Evolutionary conservation across 2,888 invertebrate species (phyloP).

Genomic region (Drosophila subquinaria): DNA sequence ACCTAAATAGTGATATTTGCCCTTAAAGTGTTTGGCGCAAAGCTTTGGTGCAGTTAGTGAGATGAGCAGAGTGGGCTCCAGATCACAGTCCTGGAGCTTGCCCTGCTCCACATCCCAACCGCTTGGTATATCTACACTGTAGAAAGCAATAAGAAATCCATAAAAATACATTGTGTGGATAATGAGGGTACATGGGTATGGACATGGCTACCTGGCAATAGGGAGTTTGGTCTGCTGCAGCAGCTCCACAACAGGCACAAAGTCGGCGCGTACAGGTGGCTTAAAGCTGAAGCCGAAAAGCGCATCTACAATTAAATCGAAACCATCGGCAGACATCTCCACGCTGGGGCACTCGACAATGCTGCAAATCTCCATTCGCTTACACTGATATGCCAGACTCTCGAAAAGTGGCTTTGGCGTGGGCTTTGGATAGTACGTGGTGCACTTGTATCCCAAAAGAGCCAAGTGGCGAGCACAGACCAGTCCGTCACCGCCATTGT

Average conservation of each 20-base stretch:
- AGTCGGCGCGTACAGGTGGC: slow-evolving; percentile 94
- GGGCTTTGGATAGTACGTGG: slow-evolving; percentile 94
- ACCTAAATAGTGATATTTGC: slow-evolving; percentile 94
- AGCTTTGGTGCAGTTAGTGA: slow-evolving; percentile 98
- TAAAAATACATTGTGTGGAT: neutral
- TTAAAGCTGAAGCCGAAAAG: slow-evolving; percentile 99
- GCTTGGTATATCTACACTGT: slow-evolving; percentile 97
- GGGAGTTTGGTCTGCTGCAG: slow-evolving; percentile 89
- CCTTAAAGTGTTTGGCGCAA: slow-evolving; percentile 92
- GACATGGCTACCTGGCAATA: slow-evolving; percentile 88
- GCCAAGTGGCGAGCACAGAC: slow-evolving; percentile 98
- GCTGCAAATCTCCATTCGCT: slow-evolving; percentile 91
- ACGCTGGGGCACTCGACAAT: slow-evolving; percentile 87
- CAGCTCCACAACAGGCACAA: slow-evolving; percentile 89
- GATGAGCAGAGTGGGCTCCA: slow-evolving; percentile 94
- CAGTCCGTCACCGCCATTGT: slow-evolving; percentile 99
- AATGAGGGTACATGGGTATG: neutral
- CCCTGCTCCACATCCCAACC: slow-evolving; percentile 99
- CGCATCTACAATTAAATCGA: slow-evolving; percentile 95
- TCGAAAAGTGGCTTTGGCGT: slow-evolving; percentile 93
- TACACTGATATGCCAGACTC: slow-evolving; percentile 93
- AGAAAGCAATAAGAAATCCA: slow-evolving; percentile 65
- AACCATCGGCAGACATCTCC: slow-evolving; percentile 84
- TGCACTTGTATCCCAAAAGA: slow-evolving; percentile 93
- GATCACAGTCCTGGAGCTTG: slow-evolving; percentile 86